These are phyloP conservation scores for Benthosema pterotum DNA, from an alignment of 2,797 vertebrate genomes.

Conservation along the genomic window DNA sequence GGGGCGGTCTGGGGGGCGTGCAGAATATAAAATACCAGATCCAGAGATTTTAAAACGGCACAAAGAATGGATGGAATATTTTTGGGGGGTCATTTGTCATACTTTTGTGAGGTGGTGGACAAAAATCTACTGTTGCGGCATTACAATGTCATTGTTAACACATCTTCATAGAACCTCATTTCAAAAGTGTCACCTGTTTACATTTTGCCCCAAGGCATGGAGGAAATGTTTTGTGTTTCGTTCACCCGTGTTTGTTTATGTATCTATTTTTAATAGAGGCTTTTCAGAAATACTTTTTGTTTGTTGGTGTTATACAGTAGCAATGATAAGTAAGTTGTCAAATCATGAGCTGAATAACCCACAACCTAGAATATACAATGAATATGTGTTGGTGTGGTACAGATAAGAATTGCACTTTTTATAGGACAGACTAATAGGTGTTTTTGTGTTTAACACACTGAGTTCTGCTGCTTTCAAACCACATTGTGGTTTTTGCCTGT, in stretches of 20 bases:
- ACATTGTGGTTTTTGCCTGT: too few species aligned
- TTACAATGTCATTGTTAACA: slow-evolving; percentile 19
- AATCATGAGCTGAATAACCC: background rate
- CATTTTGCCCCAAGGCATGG: too few species aligned
- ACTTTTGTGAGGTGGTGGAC: slow-evolving; percentile 32
- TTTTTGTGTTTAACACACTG: too few species aligned
- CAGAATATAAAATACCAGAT: slow-evolving; percentile 50
- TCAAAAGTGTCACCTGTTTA: slow-evolving; percentile 21
- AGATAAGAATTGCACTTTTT: too few species aligned
- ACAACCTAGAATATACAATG: background rate
- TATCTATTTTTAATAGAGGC: background rate
- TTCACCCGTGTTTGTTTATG: slow-evolving; percentile 12
- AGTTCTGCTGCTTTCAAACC: too few species aligned
- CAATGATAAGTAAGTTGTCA: background rate
- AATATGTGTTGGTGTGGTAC: too few species aligned
- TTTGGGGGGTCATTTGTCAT: slow-evolving; percentile 55
- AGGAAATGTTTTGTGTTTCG: too few species aligned
- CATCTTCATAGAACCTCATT: slow-evolving; percentile 21
- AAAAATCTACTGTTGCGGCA: slow-evolving; percentile 27
- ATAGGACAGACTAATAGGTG: too few species aligned
- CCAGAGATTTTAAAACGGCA: slow-evolving; percentile 40
- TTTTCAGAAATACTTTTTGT: slow-evolving; percentile 12
- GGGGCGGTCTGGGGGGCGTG: slow-evolving; percentile 34
- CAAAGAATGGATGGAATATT: slow-evolving; percentile 19
- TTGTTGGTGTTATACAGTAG: background rate